phyloP scores from a whole-genome alignment of 2,113 vertebrate species.

The Mohoua ochrocephala region DNA sequence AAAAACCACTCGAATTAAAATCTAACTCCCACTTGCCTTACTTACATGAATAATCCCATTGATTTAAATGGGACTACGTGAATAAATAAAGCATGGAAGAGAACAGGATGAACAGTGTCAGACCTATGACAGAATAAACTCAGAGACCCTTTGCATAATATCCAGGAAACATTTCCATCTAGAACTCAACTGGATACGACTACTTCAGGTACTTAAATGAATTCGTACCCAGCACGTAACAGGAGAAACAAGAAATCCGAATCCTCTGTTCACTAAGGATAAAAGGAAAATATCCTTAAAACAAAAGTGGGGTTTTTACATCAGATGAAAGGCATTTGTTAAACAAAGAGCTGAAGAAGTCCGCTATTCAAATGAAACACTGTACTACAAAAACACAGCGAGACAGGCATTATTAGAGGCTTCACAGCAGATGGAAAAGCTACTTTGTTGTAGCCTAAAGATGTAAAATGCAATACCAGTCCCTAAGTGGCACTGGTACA shows the following conservation, averaged over 20 bases:
- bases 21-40: neutral
- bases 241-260: neutral
- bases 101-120: neutral
- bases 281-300: neutral
- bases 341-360: neutral
- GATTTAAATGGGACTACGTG: neutral
- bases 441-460: slow-evolving; percentile 82
- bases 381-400: slow-evolving; percentile 1
- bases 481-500: slow-evolving; percentile 85
- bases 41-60: neutral
- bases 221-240: neutral
- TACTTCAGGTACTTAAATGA: neutral
- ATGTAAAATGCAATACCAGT: slow-evolving; percentile 80
- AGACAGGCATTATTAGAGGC: slow-evolving; percentile 33
- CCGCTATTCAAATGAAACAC: slow-evolving; percentile 38
- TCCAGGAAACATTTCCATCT: neutral
- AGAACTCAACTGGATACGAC: neutral
- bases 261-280: neutral
- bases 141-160: neutral
- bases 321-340: slow-evolving; percentile 6
- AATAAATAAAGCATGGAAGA: neutral
- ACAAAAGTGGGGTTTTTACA: neutral
- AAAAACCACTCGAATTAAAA: neutral
- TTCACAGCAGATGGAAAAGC: slow-evolving; percentile 77
- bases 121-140: neutral